Base-by-base conservation (phyloP, 2,113 vertebrate genomes). In the Mastomys coucha region DNA sequence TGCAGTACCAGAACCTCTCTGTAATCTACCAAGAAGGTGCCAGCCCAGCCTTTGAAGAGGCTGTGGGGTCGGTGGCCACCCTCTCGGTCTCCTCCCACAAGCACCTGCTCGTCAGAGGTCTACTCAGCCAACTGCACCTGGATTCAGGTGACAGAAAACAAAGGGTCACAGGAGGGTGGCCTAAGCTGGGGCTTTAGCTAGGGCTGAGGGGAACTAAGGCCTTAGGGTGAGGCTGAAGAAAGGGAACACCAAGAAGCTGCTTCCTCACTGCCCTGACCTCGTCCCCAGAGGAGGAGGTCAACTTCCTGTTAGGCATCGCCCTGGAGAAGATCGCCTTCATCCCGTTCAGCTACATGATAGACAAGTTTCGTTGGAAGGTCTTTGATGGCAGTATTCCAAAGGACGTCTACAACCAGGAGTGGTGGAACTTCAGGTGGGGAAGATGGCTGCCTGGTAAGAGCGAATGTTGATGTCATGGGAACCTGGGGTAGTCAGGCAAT, bases 241-340 rank as follows among this genome's bases (percentile, higher is more conserved):
- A 93, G n/a, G 42, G 7, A 11, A 33, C 65, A 39, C 24, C 31
- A 75, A 51, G 49, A 63, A 51, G 93, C 60, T 3, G 1, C 19
- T 88, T 45, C 49, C 91, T 95, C 33, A 95, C 51, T 75, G 90
- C 22, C 22, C 63, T 69, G 76, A 45, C 42, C 7, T 51, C 91
- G 45, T 93, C 87, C 22, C 26, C 97, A 99, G 99, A 99, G 97
- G 99, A 99, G 75, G 99, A 99, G 39, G 99, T 99, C 82, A 99
- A 99, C 98, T 99, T 99, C 98, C 98, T 99, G 97, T 99, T 99
- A 99, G 99, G 99, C 98, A 98, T 99, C 1, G 99, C 99, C 28
- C 98, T 99, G 97, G 99, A 99, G 97, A 99, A 99, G 98, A 99
- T 99, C 0, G 99, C 99, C 91, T 99, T 99, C 98, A 98, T 99